Evolutionary conservation across 2,113 vertebrate species (phyloP).

Genomic region (Tauraco erythrolophus): DNA sequence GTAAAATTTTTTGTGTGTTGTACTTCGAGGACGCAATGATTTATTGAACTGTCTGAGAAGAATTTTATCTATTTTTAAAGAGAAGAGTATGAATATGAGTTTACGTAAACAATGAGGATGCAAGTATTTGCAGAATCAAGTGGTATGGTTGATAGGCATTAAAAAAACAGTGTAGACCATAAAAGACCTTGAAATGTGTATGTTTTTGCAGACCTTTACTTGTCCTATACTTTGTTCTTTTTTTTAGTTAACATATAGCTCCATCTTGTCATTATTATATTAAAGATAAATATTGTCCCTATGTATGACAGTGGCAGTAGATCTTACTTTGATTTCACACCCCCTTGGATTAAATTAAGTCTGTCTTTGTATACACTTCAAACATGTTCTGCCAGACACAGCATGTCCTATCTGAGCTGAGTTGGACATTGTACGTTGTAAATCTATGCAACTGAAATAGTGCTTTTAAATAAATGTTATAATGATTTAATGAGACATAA

Average conservation of each 20-base stretch:
- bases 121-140: neutral
- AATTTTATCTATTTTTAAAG: neutral
- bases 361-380: neutral
- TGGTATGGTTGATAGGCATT: neutral
- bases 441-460: neutral
- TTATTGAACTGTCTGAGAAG: neutral
- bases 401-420: neutral
- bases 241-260: neutral
- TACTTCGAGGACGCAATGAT: neutral
- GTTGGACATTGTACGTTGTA: neutral
- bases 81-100: neutral
- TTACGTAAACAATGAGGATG: neutral
- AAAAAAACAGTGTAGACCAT: neutral
- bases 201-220: neutral
- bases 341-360: neutral
- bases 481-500: slow-evolving; percentile 10
- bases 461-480: slow-evolving; percentile 31
- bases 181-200: neutral
- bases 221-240: neutral
- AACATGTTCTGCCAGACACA: neutral
- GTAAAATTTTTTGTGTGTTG: neutral
- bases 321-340: neutral
- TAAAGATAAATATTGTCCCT: neutral
- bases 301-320: neutral
- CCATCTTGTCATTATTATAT: neutral